Conservation (phyloP, 2,888 invertebrate species). For the Aphodius granarius region DNA sequence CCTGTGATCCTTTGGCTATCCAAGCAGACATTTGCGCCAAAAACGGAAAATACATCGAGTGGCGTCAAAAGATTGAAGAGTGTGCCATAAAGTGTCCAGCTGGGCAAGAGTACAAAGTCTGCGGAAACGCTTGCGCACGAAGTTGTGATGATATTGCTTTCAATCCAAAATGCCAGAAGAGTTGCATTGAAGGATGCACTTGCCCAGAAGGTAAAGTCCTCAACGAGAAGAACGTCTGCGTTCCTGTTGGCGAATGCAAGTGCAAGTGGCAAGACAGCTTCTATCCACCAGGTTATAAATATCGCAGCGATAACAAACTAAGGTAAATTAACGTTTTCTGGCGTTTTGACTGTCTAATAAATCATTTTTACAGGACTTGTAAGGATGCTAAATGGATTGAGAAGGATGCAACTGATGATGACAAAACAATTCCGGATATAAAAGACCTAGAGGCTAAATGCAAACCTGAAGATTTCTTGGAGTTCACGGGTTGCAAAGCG, state of each 20-base stretch:
- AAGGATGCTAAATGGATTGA: constrained; percentile 69
- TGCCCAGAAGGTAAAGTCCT: constrained; percentile 10
- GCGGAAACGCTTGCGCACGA: constrained; percentile 6
- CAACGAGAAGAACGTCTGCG: constrained; percentile 8
- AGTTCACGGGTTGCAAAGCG: constrained; percentile 72
- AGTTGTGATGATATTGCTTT: constrained; percentile 15
- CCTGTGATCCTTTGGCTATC: constrained; percentile 4
- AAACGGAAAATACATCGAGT: constrained; percentile 5
- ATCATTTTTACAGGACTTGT: constrained; percentile 56
- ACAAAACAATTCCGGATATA: constrained; percentile 44
- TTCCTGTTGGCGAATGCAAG: constrained; percentile 12
- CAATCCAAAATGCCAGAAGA: constrained; percentile 2
- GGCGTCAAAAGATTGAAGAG: constrained; percentile 7
- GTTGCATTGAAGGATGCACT: constrained; percentile 18
- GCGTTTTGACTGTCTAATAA: not conserved
- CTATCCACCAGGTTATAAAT: constrained; percentile 11
- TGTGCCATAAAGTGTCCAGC: constrained; percentile 6
- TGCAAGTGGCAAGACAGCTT: constrained; percentile 7
- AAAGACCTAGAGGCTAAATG: constrained; percentile 62
- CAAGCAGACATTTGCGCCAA: constrained; percentile 10
- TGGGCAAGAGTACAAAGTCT: constrained; percentile 16
- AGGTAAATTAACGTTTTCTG: not conserved
- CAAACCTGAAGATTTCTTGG: constrained; percentile 60
- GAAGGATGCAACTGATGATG: constrained; percentile 62
- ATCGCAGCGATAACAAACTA: constrained; percentile 1